Evolutionary conservation across 2,888 invertebrate species (phyloP).

Genomic region (Phaonia tiefii): DNA sequence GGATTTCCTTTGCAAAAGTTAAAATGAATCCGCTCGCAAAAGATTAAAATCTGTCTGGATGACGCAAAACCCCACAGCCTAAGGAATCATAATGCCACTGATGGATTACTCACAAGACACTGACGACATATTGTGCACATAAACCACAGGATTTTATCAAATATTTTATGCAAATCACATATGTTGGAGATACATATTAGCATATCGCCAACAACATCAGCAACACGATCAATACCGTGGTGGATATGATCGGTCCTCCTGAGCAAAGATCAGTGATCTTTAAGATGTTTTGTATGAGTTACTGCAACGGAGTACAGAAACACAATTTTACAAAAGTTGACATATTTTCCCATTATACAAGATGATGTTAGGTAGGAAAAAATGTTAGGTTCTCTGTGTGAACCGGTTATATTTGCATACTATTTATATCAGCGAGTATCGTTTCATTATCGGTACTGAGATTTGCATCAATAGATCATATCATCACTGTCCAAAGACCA

Average conservation of each 20-base stretch:
- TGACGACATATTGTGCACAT: conserved; percentile 63
- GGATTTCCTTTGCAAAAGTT: neutral
- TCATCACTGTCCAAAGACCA: conserved; percentile 31
- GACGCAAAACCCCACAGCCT: neutral
- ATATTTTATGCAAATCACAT: conserved; percentile 63
- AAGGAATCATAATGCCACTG: conserved; percentile 35
- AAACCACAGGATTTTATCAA: conserved; percentile 58
- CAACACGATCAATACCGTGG: conserved; percentile 55
- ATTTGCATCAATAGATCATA: conserved; percentile 64
- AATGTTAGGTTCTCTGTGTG: conserved; percentile 1
- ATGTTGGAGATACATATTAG: conserved; percentile 42
- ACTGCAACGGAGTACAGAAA: conserved; percentile 27
- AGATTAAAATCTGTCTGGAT: conserved; percentile 46
- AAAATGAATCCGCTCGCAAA: neutral
- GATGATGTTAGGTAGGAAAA: too few species aligned
- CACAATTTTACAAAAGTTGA: conserved; percentile 43
- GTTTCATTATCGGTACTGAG: neutral
- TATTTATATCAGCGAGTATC: neutral
- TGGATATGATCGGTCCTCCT: neutral
- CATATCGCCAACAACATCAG: conserved; percentile 59
- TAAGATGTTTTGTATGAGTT: neutral
- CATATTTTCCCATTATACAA: conserved; percentile 63
- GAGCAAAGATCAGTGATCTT: conserved; percentile 62
- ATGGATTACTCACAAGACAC: conserved; percentile 64
- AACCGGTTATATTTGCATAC: conserved; percentile 59